phyloP scores from a whole-genome alignment of 2,797 vertebrate genomes.

The Acrossocheilus fasciatus region DNA sequence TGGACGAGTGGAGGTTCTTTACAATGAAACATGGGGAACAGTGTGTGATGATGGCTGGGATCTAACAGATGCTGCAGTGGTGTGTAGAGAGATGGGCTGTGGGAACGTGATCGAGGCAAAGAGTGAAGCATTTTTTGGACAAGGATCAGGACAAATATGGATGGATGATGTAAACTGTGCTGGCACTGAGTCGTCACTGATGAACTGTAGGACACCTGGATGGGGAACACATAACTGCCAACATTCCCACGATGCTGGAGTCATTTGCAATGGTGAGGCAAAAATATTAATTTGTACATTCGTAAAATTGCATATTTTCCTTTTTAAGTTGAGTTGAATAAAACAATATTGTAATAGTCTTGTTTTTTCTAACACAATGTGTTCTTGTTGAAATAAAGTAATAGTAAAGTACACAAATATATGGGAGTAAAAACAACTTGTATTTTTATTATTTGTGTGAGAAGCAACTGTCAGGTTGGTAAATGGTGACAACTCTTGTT shows the following conservation, averaged over 20 bases:
- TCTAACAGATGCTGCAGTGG: too few species aligned
- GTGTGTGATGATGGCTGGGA: too few species aligned
- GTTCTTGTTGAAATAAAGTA: background rate
- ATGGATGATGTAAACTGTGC: background rate
- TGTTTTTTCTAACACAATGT: background rate
- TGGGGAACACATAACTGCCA: background rate
- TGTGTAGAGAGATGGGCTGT: too few species aligned
- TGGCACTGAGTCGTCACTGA: background rate
- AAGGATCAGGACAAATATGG: slow-evolving; percentile 24
- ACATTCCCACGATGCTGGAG: background rate
- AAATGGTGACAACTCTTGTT: background rate
- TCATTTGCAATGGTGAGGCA: background rate
- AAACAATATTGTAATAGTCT: background rate
- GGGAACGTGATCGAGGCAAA: slow-evolving; percentile 58
- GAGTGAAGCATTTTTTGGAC: slow-evolving; percentile 8
- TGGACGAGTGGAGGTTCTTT: background rate
- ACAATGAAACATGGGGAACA: too few species aligned
- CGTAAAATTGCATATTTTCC: background rate
- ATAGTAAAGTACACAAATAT: background rate
- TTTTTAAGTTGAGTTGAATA: background rate
- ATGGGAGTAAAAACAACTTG: background rate
- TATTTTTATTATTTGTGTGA: background rate
- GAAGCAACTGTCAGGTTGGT: background rate
- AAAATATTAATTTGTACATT: background rate
- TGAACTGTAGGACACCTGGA: background rate